Evolutionary conservation across 1,140 invertebrate species (phyloP).

Genomic region (Philopotamus ludificatus): DNA sequence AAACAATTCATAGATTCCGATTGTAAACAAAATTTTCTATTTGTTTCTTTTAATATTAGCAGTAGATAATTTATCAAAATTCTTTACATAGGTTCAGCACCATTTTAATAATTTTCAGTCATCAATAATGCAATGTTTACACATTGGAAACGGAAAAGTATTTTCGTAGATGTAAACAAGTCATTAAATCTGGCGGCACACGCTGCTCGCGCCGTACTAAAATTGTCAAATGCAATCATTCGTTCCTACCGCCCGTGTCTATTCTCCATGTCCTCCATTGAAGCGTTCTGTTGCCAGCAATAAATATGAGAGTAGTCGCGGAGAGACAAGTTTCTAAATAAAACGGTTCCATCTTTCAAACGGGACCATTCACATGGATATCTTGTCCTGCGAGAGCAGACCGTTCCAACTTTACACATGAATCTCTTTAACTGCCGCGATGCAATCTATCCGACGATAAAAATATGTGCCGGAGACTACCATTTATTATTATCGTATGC

Average conservation of each 20-base stretch:
- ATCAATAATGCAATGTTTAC: too few relatives aligned
- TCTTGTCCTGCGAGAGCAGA: not conserved
- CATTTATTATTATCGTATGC: not conserved
- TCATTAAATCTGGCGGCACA: not conserved
- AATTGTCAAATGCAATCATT: slow-evolving; percentile 1
- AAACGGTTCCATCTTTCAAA: not conserved
- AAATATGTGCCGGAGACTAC: not conserved
- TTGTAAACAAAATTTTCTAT: too few relatives aligned
- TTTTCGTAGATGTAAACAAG: not conserved
- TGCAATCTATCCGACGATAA: not conserved
- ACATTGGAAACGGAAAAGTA: too few relatives aligned
- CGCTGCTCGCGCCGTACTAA: not conserved
- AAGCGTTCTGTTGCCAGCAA: too few relatives aligned
- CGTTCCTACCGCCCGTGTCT: too few relatives aligned
- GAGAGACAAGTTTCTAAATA: slow-evolving; percentile 4
- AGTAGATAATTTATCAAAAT: too few relatives aligned
- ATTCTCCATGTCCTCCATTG: not conserved
- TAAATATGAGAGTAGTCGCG: slow-evolving; percentile 1
- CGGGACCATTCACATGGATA: not conserved
- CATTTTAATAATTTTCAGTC: too few relatives aligned
- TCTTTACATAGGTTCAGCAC: too few relatives aligned
- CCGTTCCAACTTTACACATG: slow-evolving; percentile 9
- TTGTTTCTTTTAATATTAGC: too few relatives aligned
- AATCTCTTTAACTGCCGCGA: not conserved
- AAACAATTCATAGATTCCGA: too few relatives aligned